Evolutionary conservation across 2,797 vertebrate genomes (phyloP).

Genomic region (Epinephelus coioides): DNA sequence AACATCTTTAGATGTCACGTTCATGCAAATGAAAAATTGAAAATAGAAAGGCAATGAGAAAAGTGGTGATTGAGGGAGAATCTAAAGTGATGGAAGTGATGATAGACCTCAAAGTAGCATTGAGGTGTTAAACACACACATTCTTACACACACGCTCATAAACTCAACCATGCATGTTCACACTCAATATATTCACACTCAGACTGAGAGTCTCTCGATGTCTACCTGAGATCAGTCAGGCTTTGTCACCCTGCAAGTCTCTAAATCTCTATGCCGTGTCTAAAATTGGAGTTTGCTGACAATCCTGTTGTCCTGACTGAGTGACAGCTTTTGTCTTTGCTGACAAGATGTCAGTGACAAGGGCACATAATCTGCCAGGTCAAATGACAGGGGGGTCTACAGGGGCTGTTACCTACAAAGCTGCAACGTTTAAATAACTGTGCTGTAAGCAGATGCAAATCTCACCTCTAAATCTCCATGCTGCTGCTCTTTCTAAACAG

Average conservation of each 20-base stretch:
- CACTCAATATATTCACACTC: slow-evolving; percentile 16
- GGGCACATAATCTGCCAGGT: slow-evolving; percentile 45
- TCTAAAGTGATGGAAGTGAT: slow-evolving; percentile 33
- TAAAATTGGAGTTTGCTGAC: slow-evolving; percentile 62
- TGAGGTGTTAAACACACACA: slow-evolving; percentile 15
- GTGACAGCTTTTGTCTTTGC: slow-evolving; percentile 63
- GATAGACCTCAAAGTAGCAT: slow-evolving; percentile 24
- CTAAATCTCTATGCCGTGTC: slow-evolving; percentile 33
- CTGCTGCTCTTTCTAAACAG: slow-evolving; percentile 61
- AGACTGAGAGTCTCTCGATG: slow-evolving; percentile 34
- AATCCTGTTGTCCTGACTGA: slow-evolving; percentile 53
- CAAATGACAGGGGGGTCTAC: slow-evolving; percentile 46
- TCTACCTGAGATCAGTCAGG: slow-evolving; percentile 54
- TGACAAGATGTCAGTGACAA: slow-evolving; percentile 63
- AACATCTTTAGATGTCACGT: background rate
- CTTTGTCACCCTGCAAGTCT: slow-evolving; percentile 7
- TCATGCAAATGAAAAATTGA: background rate
- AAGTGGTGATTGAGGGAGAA: slow-evolving; percentile 5
- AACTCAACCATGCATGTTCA: slow-evolving; percentile 9
- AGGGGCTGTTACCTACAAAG: slow-evolving; percentile 44
- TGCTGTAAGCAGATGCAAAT: slow-evolving; percentile 71
- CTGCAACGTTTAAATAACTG: slow-evolving; percentile 64
- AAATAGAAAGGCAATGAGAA: background rate
- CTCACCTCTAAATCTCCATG: slow-evolving; percentile 61
- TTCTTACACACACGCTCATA: background rate